Evolutionary conservation across 2,888 invertebrate genomes (phyloP).

Genomic region (Eupithecia subfuscata): DNA sequence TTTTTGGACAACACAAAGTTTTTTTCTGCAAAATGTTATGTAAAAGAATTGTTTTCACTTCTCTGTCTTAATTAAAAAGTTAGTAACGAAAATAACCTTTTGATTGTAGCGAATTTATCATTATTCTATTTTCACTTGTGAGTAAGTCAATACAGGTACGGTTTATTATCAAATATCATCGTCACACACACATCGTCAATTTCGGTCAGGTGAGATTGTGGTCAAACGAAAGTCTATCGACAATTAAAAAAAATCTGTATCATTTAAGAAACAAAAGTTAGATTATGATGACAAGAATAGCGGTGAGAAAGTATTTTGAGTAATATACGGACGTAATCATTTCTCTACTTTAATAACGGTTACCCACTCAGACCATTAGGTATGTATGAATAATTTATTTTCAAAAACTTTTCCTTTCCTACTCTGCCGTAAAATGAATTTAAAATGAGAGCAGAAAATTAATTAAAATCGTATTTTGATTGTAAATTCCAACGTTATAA

Average conservation of each 20-base stretch:
- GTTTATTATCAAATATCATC: background rate
- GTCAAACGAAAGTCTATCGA: too few relatives aligned
- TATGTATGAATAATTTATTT: background rate
- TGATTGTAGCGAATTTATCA: background rate
- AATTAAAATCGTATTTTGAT: background rate
- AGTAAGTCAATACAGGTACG: background rate
- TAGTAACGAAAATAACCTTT: background rate
- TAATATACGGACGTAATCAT: background rate
- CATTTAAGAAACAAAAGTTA: too few relatives aligned
- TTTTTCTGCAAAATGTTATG: background rate
- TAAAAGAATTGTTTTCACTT: slow-evolving; percentile 10
- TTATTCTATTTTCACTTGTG: background rate
- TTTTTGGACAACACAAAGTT: background rate
- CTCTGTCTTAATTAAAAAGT: slow-evolving; percentile 10
- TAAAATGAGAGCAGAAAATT: background rate
- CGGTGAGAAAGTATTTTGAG: background rate
- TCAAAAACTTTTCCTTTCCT: background rate
- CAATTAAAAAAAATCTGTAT: too few relatives aligned
- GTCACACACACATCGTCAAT: too few relatives aligned
- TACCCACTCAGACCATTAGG: too few relatives aligned
- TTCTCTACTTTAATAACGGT: background rate
- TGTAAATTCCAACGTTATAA: background rate
- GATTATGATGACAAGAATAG: background rate
- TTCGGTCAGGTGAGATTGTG: too few relatives aligned
- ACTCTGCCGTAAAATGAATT: background rate